Base-by-base conservation (phyloP, 2,888 invertebrate genomes). In the Eupithecia insigniata region DNA sequence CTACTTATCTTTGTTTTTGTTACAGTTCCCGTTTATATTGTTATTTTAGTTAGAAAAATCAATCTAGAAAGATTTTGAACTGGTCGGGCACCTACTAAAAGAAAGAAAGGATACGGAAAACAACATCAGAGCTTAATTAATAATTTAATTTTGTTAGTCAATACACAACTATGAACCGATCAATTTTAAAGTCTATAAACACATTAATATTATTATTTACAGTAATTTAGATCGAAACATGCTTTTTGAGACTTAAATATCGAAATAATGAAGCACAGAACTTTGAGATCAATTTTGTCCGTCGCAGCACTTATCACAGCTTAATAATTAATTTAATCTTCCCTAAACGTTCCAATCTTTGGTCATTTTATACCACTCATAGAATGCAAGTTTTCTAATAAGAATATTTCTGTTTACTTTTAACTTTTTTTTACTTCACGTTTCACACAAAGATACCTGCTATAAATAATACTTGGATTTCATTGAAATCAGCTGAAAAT, bases 291-390 rank as follows among this genome's bases (percentile, higher is more conserved):
- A 78, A 78, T 79, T 70, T 79, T 81, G 80, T 75, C 72, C 67
- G 69, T 71, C 76, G 67, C 74, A 73, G 87, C 88, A 88, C 92
- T 91, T 93, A 93, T 93, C 92, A 93, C 92, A 93, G 92, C 88
- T 92, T 89, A 89, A 87, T 87, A 86, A 88, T 90, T 87, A 86
- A 88, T 90, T 88, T 91, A 92, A 86, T 89, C 82, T 87, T 88
- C 78, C 82, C 89, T 86, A 88, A 87, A 82, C 61, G 34, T 87
- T 83, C 84, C 80, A 81, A 87, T 86, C 80, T 84, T 90, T 91
- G 90, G 91, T 91, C 91, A 82, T 85, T 87, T 84, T 84, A 71
- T 73, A 69, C 75, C 72, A 72, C 67, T 72, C 67, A 69, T 69
- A 67, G 71, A 58, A 69, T 32, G 58, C 70, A 66, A 58, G 28